Evolutionary conservation across 2,113 vertebrate genomes (phyloP), one percentile per base, ranked within the genome.

Genomic region (Sminthopsis crassicaudata): DNA sequence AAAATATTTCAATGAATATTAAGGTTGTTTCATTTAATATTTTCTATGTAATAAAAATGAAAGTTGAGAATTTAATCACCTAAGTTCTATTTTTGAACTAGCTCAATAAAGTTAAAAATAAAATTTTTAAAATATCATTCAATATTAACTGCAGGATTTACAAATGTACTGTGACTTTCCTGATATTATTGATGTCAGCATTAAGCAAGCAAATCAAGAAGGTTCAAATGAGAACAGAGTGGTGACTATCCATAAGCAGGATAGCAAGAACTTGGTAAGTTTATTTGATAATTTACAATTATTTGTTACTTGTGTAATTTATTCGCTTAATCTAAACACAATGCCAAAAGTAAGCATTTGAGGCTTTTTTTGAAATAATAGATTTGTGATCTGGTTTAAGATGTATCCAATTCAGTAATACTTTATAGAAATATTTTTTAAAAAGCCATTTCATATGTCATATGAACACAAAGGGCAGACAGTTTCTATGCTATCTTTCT

Each of bases 91-190:
- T 94, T 76, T 94, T 96, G 76, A 95, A 94, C 91, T 90, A 46
- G 0, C 36, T 91, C 24, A 2, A 30, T 97, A 93, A 92, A 90
- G 92, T 93, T 76, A 67, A n/a, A n/a, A n/a, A 46, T 50, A 22
- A 95, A 2, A 76, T 96, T 94, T 94, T 93, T 16, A 30, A 90
- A 95, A 96, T 94, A 92, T 92, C 46, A 93, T 92, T 90, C 96
- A 76, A 55, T 95, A n/a, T 97, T 95, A 93, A 93, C 95, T 96
- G 26, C 96, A 99, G 99, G 99, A 99, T 98, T 98, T 99, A 92
- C 99, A 99, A 97, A 98, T 98, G 0, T 99, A 99, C 97, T 99
- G 99, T 98, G 99, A 99, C 98, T 99, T 99, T 98, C 99, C 99
- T 91, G 99, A 99, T 95, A 99, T 99, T 96, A 99, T 99, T 96